Conservation (phyloP, 92 coral and sea anemone genomes). For the Epizoanthus scotinus region DNA sequence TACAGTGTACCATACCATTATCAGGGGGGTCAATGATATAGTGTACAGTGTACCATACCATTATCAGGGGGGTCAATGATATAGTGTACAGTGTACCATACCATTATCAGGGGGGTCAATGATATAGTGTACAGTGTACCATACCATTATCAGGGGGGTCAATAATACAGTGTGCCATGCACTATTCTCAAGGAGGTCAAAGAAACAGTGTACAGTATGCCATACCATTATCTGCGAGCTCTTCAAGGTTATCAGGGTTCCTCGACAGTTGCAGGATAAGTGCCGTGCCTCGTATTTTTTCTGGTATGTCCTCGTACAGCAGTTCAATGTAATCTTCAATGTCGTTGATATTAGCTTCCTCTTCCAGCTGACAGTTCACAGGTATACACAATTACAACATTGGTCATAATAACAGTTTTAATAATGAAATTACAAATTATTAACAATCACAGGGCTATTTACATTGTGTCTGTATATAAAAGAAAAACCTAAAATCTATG, state of each 20-base stretch:
- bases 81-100: no score
- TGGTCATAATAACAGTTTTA: not conserved
- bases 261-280: constrained; percentile 88
- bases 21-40: no score
- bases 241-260: constrained; percentile 97
- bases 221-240: constrained; percentile 91
- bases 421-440: not conserved
- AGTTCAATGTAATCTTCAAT: constrained; percentile 97
- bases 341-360: constrained; percentile 92
- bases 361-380: constrained; percentile 72
- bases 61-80: no score
- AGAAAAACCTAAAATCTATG: no score
- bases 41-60: no score
- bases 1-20: no score
- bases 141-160: no score
- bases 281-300: constrained; percentile 93
- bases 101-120: no score
- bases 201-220: not conserved
- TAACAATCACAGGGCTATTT: not conserved
- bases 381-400: not conserved
- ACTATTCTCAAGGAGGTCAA: not conserved
- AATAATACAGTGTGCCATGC: not conserved
- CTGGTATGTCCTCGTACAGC: constrained; percentile 95
- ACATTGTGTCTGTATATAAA: no score
- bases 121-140: no score